Base-by-base conservation (phyloP, 1,140 invertebrate species). In the roundworm (Caenorhabditis elegans) region DNA sequence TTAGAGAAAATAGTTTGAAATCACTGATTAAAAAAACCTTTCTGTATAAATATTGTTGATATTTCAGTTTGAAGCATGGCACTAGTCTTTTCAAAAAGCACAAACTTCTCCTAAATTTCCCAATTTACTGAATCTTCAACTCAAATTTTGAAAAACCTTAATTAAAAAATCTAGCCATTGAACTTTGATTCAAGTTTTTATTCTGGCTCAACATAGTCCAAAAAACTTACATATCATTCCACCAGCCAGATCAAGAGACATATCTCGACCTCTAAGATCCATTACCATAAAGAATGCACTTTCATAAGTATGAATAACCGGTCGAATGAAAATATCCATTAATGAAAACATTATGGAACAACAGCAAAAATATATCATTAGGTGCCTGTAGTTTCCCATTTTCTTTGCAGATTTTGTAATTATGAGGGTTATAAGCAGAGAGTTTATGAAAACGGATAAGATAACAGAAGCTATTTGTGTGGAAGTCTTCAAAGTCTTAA, bases 241-340 rank as follows among this genome's bases (percentile, higher is more conserved):
- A 15, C 34, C 60, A 24, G 60, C 60, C 8, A 70, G 17, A 36
- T 70, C 19, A 31, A 70, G 10, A 1, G 34, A 8, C n/a, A 70
- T 19, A 43, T 39, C 34, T 10, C 60, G 34, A 39, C 22, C 22
- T 11, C 60, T 70, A 31, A 70, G 39, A 39, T 70, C 60, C 60
- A 70, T 70, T 19, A 70, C 43, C 60, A 70, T 70, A n/a, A 39
- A 70, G 19, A 70, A 70, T 43, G 60, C 60, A 39, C 60, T 70
- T 22, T 39, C 22, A 70, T 70, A 34, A 22, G 60, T 70, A n/a
- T 39, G 34, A 39, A 70, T 70, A 1, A 70, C n/a, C 0, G 60
- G 60, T 39, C 60, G 34, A 19, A 70, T 34, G 34, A 70, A 22
- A 3, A 70, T 70, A 39, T 70, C 60, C 60, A 70, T 70, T 28